Percentiles rank a stretch among this genome's conserved stretches.
Evolutionary conservation across 2,113 vertebrate genomes (phyloP).

Genomic region (Nibea coibor): DNA sequence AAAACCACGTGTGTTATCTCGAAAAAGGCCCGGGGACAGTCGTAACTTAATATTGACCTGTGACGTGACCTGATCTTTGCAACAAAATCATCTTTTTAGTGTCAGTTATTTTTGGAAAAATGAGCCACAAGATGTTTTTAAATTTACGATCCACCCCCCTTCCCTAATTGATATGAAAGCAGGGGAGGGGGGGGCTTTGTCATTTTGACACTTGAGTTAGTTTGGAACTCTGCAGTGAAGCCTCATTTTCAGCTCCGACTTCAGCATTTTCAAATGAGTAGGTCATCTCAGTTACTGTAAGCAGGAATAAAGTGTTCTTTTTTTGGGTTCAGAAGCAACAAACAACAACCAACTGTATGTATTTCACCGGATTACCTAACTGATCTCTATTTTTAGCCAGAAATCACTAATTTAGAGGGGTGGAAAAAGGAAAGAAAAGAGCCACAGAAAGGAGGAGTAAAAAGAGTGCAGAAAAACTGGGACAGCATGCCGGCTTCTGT

Average conservation of each 20-base stretch:
- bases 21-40: not conserved
- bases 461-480: constrained; percentile 55
- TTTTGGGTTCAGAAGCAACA: not conserved
- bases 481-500: constrained; percentile 30
- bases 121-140: not conserved
- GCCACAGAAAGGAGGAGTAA: constrained; percentile 27
- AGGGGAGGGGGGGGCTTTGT: not conserved
- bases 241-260: not conserved
- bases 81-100: not conserved
- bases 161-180: not conserved
- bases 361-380: constrained; percentile 17
- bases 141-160: not conserved
- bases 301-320: not conserved
- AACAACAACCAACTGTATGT: not conserved
- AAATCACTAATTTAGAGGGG: constrained; percentile 32
- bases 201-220: not conserved
- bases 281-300: constrained; percentile 14
- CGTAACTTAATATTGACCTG: not conserved
- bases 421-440: constrained; percentile 28
- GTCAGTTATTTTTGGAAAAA: not conserved
- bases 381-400: constrained; percentile 54
- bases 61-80: not conserved
- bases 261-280: not conserved
- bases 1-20: not conserved
- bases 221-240: not conserved